Base-by-base conservation (phyloP, 2,888 invertebrate species). In the Epinotia demarniana region DNA sequence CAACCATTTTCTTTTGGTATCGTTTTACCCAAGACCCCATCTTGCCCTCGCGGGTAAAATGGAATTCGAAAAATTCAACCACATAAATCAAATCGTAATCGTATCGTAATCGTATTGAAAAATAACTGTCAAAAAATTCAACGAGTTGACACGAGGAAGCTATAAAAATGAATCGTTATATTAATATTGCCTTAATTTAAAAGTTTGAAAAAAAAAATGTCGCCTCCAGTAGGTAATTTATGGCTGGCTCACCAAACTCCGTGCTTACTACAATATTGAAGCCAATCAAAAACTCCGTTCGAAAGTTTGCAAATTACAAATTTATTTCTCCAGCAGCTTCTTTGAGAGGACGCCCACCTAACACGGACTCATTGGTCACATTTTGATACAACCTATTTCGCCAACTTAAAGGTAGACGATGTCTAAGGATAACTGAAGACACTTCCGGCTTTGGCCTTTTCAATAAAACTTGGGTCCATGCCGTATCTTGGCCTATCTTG, bases 211-310 rank as follows among this genome's bases (percentile, higher is more conserved):
- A n/a, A n/a, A n/a, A 69, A 46, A 46, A 69, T 9, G 5, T 53
- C 39, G 9, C 9, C 16, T 68, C 9, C n/a, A 58, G 43, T n/a
- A n/a, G n/a, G n/a, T 23, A 19, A 11, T 68, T 68, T 23, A 11
- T 13, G 13, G 23, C 43, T 69, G 19, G 27, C 12, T 58, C 23
- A 46, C 58, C 58, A 43, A 69, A 57, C 58, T 68, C 58, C 39
- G 43, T 43, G 9, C n/a, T 8, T 13, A 11, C 55, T 33, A 53
- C 13, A 49, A 53, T 60, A 66, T 60, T 60, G 60, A 73, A 73
- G 66, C 72, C 66, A 66, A 73, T 73, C 58, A 73, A 66, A 67
- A 33, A 66, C 46, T 60, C 13, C 3, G 60, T 57, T 69, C 12
- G 3, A 18, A 66, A 66, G 72, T 64, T 72, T 18, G 64, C 5